Base-by-base conservation (phyloP, 2,113 vertebrate species). In the Irena cyanogastra region DNA sequence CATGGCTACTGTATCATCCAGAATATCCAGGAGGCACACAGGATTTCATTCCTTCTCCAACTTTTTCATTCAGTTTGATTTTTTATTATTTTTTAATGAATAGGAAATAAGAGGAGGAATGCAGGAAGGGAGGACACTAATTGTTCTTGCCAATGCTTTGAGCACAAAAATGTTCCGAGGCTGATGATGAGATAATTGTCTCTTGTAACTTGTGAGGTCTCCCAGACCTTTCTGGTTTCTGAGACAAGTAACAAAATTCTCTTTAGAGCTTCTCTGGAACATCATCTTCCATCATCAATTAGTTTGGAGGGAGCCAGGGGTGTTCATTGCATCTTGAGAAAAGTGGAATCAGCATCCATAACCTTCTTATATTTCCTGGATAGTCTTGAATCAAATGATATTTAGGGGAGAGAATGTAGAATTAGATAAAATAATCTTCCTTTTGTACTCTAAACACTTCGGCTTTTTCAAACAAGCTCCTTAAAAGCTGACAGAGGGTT, bases 21-120 rank as follows among this genome's bases (percentile, higher is more conserved):
- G 64, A 85, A 56, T 42, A 72, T 80, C 74, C 4, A 1, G 56
- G 60, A 95, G 76, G 66, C 87, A 92, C n/a, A 31, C 15, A 84
- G 76, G 63, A 77, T 94, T 95, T 84, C 12, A 7, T 89, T 97
- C 45, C 30, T 18, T 94, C 92, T 61, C 57, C 56, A 96, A 93
- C 57, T 69, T 95, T 83, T 69, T 92, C 47, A 87, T 44, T 66
- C 37, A 76, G 54, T 74, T 93, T 83, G 22, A 44, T 53, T 82
- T 74, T 90, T 45, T 69, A 17, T 83, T 57, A n/a, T 47, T 64
- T 78, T 93, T 90, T 74, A 63, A 81, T 63, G 16, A 85, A 41
- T 54, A 74, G 56, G 35, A 92, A 91, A 79, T 49, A 74, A 66
- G 57, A 72, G 18, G 21, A 12, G 30, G 37, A 47, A 78, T 30